phyloP scores from a whole-genome alignment of 2,113 vertebrate genomes.

The Barnardius zonarius region DNA sequence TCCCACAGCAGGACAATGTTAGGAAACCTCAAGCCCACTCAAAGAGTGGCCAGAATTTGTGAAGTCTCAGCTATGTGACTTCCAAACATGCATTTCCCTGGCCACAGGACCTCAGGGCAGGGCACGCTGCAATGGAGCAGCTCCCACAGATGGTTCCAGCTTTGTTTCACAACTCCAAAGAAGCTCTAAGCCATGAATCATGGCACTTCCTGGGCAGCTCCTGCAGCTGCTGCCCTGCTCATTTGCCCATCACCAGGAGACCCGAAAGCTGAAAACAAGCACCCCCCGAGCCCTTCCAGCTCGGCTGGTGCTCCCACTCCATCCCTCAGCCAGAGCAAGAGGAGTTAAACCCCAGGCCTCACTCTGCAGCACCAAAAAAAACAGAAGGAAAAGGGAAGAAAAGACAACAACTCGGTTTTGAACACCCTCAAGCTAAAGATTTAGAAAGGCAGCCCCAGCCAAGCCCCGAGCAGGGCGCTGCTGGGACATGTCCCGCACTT shows the following conservation, averaged over 20 bases:
- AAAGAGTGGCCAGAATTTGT: not conserved
- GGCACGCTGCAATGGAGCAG: not conserved
- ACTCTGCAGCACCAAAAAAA: not conserved
- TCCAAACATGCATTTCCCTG: not conserved
- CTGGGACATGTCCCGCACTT: not conserved
- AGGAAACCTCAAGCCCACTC: not conserved
- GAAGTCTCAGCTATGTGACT: not conserved
- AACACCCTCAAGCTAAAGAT: constrained; percentile 41
- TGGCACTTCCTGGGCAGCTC: not conserved
- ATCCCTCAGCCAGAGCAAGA: not conserved
- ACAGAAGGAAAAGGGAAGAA: not conserved
- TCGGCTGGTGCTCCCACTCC: rapidly evolving
- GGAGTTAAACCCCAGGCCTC: not conserved
- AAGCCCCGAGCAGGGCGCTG: not conserved
- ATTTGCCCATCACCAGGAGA: not conserved
- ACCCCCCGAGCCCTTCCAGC: not conserved
- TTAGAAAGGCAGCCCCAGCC: constrained; percentile 19
- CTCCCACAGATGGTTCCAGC: not conserved
- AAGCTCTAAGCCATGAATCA: not conserved
- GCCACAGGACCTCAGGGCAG: not conserved
- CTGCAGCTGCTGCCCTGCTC: not conserved
- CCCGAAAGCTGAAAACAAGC: not conserved
- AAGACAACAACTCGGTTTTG: not conserved
- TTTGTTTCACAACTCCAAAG: not conserved
- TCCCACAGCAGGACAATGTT: not conserved